Percentiles rank a stretch among this genome's conserved stretches.
Evolutionary conservation across 2,797 vertebrate species (phyloP).

Genomic region (Syngnathus acus): DNA sequence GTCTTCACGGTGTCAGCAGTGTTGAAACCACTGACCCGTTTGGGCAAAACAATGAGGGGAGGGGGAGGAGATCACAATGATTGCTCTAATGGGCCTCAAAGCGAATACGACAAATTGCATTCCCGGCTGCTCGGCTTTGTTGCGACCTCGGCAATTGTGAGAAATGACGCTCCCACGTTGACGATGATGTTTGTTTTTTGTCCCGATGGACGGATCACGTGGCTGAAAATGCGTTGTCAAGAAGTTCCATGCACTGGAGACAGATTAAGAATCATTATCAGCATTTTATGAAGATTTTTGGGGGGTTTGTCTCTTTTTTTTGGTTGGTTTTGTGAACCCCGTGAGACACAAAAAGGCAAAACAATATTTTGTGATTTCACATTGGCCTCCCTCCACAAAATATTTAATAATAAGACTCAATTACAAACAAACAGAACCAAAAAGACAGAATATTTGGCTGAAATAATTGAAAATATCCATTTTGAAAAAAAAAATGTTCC

Average conservation of each 20-base stretch:
- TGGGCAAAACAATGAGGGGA: neutral
- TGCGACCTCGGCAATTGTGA: neutral
- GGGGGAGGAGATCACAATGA: conserved; percentile 13
- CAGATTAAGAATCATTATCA: too few species aligned
- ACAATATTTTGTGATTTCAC: too few species aligned
- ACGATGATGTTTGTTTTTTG: neutral
- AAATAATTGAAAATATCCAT: neutral
- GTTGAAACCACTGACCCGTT: conserved; percentile 1
- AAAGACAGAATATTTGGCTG: too few species aligned
- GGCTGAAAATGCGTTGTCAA: neutral
- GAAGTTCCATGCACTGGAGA: neutral
- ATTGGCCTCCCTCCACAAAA: too few species aligned
- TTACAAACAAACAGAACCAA: too few species aligned
- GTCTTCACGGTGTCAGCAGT: neutral
- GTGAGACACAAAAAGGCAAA: too few species aligned
- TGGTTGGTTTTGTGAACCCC: too few species aligned
- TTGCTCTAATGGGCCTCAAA: conserved; percentile 5
- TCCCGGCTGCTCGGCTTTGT: neutral
- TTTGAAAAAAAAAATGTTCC: neutral
- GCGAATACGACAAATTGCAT: conserved; percentile 8
- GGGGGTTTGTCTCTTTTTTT: too few species aligned
- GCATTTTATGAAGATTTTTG: too few species aligned
- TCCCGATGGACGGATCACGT: neutral
- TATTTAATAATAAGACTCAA: too few species aligned
- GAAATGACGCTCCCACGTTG: conserved; percentile 3